Percentiles rank a stretch among this genome's conserved stretches.
Conservation (phyloP, 2,888 invertebrate genomes). For the Meandrusa payeni region DNA sequence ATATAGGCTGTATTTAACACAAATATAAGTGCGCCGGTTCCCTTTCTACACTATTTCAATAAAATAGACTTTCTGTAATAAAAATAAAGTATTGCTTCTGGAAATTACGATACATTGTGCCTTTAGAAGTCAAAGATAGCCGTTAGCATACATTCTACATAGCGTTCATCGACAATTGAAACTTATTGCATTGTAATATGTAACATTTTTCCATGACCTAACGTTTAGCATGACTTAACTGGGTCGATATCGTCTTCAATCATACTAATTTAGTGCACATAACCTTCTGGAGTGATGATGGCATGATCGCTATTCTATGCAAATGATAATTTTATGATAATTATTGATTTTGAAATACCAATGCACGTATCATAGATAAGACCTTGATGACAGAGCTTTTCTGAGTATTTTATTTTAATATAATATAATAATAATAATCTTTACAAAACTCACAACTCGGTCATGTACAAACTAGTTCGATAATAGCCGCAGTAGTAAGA, state of each 20-base stretch:
- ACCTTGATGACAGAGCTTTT: no score
- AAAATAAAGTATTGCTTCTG: constrained; percentile 23
- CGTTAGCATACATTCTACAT: constrained; percentile 17
- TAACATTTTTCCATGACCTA: constrained; percentile 7
- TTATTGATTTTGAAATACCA: constrained; percentile 29
- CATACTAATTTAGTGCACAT: constrained; percentile 27
- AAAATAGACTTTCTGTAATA: constrained; percentile 21
- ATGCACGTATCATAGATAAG: neutral
- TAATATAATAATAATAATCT: no score
- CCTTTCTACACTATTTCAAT: constrained; percentile 6
- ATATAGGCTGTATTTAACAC: no score
- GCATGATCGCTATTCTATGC: constrained; percentile 28
- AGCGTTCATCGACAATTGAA: constrained; percentile 8
- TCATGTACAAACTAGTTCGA: no score
- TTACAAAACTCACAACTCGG: no score
- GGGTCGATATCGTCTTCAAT: constrained; percentile 29
- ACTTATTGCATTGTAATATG: constrained; percentile 6
- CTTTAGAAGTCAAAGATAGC: constrained; percentile 8
- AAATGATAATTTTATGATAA: constrained; percentile 35
- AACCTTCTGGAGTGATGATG: constrained; percentile 19
- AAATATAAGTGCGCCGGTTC: no score
- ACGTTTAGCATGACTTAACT: constrained; percentile 9
- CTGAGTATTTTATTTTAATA: no score
- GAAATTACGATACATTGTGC: constrained; percentile 23
- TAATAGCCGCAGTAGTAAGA: no score